Conservation (phyloP, 1,140 invertebrate species). For the Bombus confusus region DNA sequence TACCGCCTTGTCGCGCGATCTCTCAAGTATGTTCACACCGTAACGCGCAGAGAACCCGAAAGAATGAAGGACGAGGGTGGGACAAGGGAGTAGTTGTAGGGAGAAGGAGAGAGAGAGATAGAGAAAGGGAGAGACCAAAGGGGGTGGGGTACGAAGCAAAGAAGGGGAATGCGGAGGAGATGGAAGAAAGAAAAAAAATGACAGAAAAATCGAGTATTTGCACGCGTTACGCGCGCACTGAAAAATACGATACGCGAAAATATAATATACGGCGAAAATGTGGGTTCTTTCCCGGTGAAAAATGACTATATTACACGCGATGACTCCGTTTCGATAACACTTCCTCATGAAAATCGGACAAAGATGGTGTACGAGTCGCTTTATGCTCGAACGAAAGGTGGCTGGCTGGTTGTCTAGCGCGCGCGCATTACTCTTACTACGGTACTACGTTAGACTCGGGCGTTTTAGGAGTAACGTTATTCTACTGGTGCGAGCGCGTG, state of each 20-base stretch:
- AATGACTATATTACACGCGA: neutral
- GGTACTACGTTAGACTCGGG: constrained; percentile 16
- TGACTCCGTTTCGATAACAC: constrained; percentile 8
- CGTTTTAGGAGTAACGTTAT: constrained; percentile 39
- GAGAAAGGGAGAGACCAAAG: neutral
- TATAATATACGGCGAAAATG: neutral
- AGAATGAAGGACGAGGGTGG: constrained; percentile 52
- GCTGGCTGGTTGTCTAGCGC: constrained; percentile 50
- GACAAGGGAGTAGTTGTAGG: constrained; percentile 24
- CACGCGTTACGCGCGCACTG: neutral
- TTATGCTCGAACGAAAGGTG: constrained; percentile 33
- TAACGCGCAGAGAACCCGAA: constrained; percentile 58
- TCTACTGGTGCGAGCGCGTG: constrained; percentile 31
- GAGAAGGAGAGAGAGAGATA: neutral
- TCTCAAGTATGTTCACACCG: constrained; percentile 55
- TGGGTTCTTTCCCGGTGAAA: neutral
- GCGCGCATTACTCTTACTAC: constrained; percentile 47
- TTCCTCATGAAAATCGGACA: constrained; percentile 34
- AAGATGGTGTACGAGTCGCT: constrained; percentile 51
- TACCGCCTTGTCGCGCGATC: constrained; percentile 53
- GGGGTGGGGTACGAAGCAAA: neutral
- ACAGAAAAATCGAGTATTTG: constrained; percentile 15
- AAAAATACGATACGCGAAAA: neutral
- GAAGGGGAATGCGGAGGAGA: constrained; percentile 2
- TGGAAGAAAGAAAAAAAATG: constrained; percentile 14